These are phyloP conservation scores for Brenthis daphne DNA, from an alignment of 2,888 invertebrate genomes.

Conservation along the genomic window DNA sequence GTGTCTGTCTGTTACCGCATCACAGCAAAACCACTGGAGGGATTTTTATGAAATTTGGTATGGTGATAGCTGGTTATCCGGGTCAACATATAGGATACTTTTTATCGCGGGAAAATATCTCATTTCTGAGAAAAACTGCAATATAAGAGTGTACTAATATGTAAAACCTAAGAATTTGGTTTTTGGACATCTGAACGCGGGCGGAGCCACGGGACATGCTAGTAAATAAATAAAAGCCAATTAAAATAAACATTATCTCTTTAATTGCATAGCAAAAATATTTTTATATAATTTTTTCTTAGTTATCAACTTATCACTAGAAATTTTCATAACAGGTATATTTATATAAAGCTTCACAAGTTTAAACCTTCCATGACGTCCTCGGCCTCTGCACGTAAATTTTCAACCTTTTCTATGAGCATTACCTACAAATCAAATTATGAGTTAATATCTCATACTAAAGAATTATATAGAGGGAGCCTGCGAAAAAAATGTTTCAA, in stretches of 20 bases:
- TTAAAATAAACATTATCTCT: not conserved
- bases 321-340: too few species aligned
- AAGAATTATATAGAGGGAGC: not conserved
- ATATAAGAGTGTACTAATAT: too few species aligned
- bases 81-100: too few species aligned
- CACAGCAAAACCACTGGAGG: too few species aligned
- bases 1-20: too few species aligned
- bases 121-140: too few species aligned
- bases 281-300: not conserved
- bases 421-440: slow-evolving; percentile 83
- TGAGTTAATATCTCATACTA: not conserved
- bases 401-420: slow-evolving; percentile 92
- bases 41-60: too few species aligned
- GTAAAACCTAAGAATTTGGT: too few species aligned
- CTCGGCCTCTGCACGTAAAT: slow-evolving; percentile 92
- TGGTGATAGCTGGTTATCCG: too few species aligned
- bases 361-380: slow-evolving; percentile 85
- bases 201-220: too few species aligned
- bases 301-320: not conserved
- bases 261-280: not conserved
- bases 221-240: not conserved
- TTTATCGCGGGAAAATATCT: too few species aligned
- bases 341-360: slow-evolving; percentile 40
- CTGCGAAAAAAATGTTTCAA: not conserved
- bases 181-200: too few species aligned